These are phyloP conservation scores for Drosophila multiciliata DNA, from an alignment of 2,888 invertebrate genomes.

Conservation along the genomic window DNA sequence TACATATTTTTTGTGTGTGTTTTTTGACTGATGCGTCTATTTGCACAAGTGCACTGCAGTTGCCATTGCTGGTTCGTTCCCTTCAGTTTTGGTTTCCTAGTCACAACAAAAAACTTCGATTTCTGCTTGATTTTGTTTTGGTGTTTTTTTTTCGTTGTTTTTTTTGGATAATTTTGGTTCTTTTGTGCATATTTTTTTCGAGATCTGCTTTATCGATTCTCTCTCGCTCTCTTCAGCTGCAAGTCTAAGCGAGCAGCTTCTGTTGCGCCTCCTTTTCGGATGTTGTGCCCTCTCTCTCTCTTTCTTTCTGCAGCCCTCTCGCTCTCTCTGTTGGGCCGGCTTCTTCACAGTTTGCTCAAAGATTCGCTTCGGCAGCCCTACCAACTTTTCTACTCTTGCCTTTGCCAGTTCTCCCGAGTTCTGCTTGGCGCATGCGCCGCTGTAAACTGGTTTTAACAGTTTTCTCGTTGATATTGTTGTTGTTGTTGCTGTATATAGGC, in stretches of 20 bases:
- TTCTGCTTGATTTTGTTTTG: neutral
- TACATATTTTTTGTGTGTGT: slow-evolving; percentile 12
- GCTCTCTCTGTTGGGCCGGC: slow-evolving; percentile 45
- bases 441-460: slow-evolving; percentile 72
- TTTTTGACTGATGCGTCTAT: slow-evolving; percentile 36
- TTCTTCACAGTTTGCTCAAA: slow-evolving; percentile 72
- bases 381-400: slow-evolving; percentile 55
- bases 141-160: neutral
- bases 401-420: slow-evolving; percentile 37
- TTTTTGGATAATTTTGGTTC: slow-evolving; percentile 8
- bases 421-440: slow-evolving; percentile 66
- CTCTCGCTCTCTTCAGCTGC: slow-evolving; percentile 26
- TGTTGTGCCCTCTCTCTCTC: slow-evolving; percentile 18
- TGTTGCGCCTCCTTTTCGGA: slow-evolving; percentile 59
- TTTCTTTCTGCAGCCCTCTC: no score
- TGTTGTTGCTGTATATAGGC: slow-evolving; percentile 29
- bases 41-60: slow-evolving; percentile 45
- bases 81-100: slow-evolving; percentile 27
- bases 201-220: slow-evolving; percentile 35
- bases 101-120: slow-evolving; percentile 4
- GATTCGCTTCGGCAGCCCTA: slow-evolving; percentile 71
- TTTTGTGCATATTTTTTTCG: slow-evolving; percentile 24
- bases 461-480: slow-evolving; percentile 45
- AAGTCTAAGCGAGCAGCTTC: slow-evolving; percentile 45
- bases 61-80: slow-evolving; percentile 6